A percentile compares a stretch with the other conserved stretches of the same genome.
Conservation (phyloP, 2,113 vertebrate species). For the Fulica atra region DNA sequence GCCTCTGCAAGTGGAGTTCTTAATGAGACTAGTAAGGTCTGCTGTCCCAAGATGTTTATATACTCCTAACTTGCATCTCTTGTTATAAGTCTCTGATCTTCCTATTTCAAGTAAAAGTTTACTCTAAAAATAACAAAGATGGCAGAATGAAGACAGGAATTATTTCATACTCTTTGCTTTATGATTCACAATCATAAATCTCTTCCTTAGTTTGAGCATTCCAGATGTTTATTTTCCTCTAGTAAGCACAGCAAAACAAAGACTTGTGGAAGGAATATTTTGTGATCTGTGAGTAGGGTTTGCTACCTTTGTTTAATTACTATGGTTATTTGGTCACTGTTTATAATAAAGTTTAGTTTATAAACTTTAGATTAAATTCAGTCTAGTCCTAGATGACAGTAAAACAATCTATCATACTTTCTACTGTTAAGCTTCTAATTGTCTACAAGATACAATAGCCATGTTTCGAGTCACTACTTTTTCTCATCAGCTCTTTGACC, state of each 20-base stretch:
- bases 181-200: neutral
- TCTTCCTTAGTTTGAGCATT: neutral
- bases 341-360: neutral
- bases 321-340: neutral
- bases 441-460: neutral
- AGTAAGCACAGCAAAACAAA: neutral
- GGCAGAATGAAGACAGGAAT: neutral
- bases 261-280: neutral
- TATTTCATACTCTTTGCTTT: neutral
- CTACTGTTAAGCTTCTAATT: neutral
- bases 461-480: neutral
- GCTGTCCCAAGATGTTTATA: neutral
- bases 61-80: neutral
- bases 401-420: neutral
- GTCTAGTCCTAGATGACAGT: neutral
- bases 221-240: conserved; percentile 6
- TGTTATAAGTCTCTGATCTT: conserved; percentile 20
- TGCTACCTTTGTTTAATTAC: conserved; percentile 8
- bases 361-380: neutral
- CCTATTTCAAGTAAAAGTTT: neutral
- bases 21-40: neutral
- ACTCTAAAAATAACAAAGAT: neutral
- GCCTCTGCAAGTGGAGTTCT: neutral
- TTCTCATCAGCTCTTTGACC: neutral
- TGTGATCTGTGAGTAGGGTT: neutral